These are phyloP conservation scores for Leptodirus hochenwartii DNA, from an alignment of 2,888 invertebrate species.

Conservation along the genomic window DNA sequence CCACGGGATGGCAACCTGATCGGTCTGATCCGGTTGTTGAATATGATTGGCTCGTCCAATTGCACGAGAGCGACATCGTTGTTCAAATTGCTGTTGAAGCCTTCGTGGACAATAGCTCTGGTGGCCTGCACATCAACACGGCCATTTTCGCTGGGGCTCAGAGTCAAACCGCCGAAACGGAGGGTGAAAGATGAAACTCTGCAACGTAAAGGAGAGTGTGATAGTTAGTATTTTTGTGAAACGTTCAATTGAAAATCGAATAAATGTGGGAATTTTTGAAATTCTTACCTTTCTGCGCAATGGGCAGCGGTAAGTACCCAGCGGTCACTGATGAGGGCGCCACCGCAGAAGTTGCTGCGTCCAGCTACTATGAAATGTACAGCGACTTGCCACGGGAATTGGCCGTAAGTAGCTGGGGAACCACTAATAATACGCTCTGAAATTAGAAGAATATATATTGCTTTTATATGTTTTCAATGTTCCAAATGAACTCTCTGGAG, in stretches of 20 bases:
- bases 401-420: slow-evolving; percentile 14
- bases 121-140: slow-evolving; percentile 1
- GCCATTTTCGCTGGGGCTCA: neutral
- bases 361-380: slow-evolving; percentile 8
- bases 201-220: neutral
- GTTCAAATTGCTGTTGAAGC: slow-evolving; percentile 10
- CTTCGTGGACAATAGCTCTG: slow-evolving; percentile 9
- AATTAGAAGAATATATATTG: too few species aligned
- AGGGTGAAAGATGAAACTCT: neutral
- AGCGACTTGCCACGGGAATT: slow-evolving; percentile 15
- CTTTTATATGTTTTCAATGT: too few species aligned
- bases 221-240: too few species aligned
- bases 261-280: too few species aligned
- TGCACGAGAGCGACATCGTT: slow-evolving; percentile 15
- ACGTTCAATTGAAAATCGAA: too few species aligned
- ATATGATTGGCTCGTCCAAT: slow-evolving; percentile 10
- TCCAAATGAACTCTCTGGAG: too few species aligned
- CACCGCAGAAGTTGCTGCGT: slow-evolving; percentile 14
- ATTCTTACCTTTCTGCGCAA: slow-evolving; percentile 14
- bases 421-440: slow-evolving; percentile 19
- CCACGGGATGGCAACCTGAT: slow-evolving; percentile 11
- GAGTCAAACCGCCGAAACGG: slow-evolving; percentile 3
- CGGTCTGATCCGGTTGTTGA: slow-evolving; percentile 12
- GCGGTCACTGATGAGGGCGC: slow-evolving; percentile 13
- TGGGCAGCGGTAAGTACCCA: slow-evolving; percentile 18